Base-by-base conservation (phyloP, 2,888 invertebrate species). In the Pyrrhia umbra region DNA sequence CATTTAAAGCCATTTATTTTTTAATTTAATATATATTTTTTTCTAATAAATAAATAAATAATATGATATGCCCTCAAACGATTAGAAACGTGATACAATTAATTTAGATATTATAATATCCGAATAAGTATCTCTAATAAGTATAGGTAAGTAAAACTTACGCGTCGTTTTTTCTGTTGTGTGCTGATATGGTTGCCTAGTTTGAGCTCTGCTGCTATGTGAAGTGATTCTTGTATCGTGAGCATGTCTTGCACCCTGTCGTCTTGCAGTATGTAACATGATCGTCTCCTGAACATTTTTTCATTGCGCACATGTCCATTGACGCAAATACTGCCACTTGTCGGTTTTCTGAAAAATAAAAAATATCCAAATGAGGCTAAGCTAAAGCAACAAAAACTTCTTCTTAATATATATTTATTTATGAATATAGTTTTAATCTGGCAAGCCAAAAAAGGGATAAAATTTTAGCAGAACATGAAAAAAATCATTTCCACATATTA, bases 241-340 rank as follows among this genome's bases (percentile, higher is more conserved):
- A 99, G 95, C 86, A 97, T 96, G 0, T 97, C 96, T 82, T 98
- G 97, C 18, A 99, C 95, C 84, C 96, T 96, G 81, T 97, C 97
- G 80, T 98, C 97, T 89, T 99, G 99, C 95, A 98, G 97, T 71
- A 99, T 98, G 91, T 98, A 99, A 78, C 98, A 98, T 2, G 97
- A 97, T 69, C 97, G 96, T 81, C 96, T 96, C 43, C 97, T 95
- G 79, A 98, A 97, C 60, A 95, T 91, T 75, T 96, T 96, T 69
- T 97, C 95, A 76, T 97, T 96, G 39, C 97, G 94, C 45, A 94
- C 84, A 30, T 95, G 95, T 3, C 97, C 97, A 85, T 98, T 98
- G n/a, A 98, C 95, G 46, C 92, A 92, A 34, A 98, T 95, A 21
- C 92, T 95, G 0, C 98, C 98, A 16, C 90, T 93, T n/a, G 93